Percentiles rank a stretch among this genome's conserved stretches.
Evolutionary conservation across 2,797 vertebrate species (phyloP).

Genomic region (Enteromius thamalakanensis): DNA sequence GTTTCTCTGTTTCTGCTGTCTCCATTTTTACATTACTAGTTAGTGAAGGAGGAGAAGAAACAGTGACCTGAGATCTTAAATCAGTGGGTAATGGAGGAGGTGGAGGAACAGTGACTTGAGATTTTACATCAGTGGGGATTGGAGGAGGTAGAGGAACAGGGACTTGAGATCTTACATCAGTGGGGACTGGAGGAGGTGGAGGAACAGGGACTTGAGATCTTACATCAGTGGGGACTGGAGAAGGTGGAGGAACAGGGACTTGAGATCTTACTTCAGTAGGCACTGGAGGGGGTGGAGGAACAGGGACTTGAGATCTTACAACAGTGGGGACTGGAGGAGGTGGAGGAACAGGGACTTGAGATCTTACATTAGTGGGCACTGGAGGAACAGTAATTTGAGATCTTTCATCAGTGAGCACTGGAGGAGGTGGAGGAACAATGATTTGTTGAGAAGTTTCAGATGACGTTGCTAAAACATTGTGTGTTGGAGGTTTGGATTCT

Average conservation of each 20-base stretch:
- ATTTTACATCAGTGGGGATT: too few species aligned
- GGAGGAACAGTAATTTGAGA: neutral
- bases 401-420: neutral
- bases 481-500: slow-evolving; percentile 49
- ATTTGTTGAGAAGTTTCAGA: slow-evolving; percentile 41
- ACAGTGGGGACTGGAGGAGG: too few species aligned
- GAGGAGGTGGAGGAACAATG: slow-evolving; percentile 15
- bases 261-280: too few species aligned
- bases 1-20: slow-evolving; percentile 65
- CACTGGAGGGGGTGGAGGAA: too few species aligned
- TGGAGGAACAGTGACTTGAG: slow-evolving; percentile 44
- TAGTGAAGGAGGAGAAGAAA: slow-evolving; percentile 60
- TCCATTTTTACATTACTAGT: slow-evolving; percentile 56
- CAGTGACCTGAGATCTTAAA: slow-evolving; percentile 19
- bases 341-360: neutral
- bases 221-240: too few species aligned
- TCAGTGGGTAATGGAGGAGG: slow-evolving; percentile 60
- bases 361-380: neutral
- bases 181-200: too few species aligned
- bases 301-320: too few species aligned
- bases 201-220: too few species aligned
- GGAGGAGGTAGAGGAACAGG: too few species aligned
- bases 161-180: too few species aligned
- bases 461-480: slow-evolving; percentile 48
- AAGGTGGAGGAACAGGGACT: too few species aligned